Conservation (phyloP, 2,113 vertebrate genomes). For the Nothocercus julius region DNA sequence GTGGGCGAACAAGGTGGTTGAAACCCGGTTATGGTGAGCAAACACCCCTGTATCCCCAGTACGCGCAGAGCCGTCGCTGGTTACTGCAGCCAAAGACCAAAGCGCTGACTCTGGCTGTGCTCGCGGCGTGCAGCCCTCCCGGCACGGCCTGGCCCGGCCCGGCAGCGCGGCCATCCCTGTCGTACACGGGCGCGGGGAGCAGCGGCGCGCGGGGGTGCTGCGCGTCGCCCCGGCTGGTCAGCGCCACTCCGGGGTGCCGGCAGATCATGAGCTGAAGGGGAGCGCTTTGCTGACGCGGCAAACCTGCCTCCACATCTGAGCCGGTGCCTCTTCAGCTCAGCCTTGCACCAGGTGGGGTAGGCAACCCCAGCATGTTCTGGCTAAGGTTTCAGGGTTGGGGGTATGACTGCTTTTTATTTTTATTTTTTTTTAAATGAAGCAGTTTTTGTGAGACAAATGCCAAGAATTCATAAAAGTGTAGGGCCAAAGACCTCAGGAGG, state of each 20-base stretch:
- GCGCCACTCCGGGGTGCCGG: neutral
- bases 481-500: neutral
- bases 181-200: neutral
- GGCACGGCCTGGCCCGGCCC: rapidly evolving
- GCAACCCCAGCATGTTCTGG: rapidly evolving
- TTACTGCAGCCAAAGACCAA: neutral
- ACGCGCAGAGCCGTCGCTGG: rapidly evolving
- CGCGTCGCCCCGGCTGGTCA: neutral
- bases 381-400: neutral
- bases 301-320: neutral
- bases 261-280: neutral
- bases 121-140: neutral
- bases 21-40: rapidly evolving
- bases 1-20: neutral
- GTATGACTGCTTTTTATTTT: neutral
- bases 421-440: neutral
- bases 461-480: neutral
- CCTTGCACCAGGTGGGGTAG: neutral
- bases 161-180: neutral
- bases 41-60: neutral
- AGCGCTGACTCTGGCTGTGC: rapidly evolving
- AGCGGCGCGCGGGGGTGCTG: neutral
- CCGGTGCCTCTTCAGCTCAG: neutral
- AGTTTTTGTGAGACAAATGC: neutral
- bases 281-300: neutral